Conservation (phyloP, 92 coral and sea anemone genomes). For the Bergia puertoricense region DNA sequence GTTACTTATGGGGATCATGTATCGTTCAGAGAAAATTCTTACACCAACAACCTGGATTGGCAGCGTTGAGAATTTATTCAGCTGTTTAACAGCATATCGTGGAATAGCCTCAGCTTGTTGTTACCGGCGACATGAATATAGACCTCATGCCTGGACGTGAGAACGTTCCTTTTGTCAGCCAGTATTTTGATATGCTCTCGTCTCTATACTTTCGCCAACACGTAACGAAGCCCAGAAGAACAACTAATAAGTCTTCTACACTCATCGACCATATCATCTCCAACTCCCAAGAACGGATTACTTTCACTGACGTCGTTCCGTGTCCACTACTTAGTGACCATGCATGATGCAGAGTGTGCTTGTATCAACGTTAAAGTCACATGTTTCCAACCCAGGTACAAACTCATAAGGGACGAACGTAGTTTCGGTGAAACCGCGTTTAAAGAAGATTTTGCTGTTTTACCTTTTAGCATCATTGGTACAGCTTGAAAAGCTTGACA, state of each 20-base stretch:
- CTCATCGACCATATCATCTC: slow-evolving; percentile 40
- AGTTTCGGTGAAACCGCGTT: no score
- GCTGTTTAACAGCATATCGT: slow-evolving; percentile 13
- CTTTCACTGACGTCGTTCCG: slow-evolving; percentile 41
- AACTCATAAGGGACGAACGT: no score
- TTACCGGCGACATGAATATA: slow-evolving; percentile 28
- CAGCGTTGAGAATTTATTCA: not conserved
- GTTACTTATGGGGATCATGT: not conserved
- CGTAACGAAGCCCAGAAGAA: slow-evolving; percentile 27
- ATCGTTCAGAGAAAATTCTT: slow-evolving; percentile 20
- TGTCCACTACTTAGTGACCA: slow-evolving; percentile 40
- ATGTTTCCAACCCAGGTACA: slow-evolving; percentile 21
- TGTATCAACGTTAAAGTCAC: slow-evolving; percentile 26
- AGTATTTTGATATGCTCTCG: slow-evolving; percentile 22
- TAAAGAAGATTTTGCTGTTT: not conserved
- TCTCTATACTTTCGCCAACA: slow-evolving; percentile 28
- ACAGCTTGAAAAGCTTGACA: not conserved
- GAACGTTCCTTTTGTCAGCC: not conserved
- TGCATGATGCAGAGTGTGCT: slow-evolving; percentile 32
- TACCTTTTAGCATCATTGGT: not conserved
- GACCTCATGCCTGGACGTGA: slow-evolving; percentile 12
- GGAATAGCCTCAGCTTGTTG: slow-evolving; percentile 18
- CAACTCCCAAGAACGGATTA: slow-evolving; percentile 17
- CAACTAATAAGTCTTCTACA: slow-evolving; percentile 21
- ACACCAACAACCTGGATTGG: slow-evolving; percentile 2